Base-by-base conservation (phyloP, 2,113 vertebrate species). In the Athene cunicularia region DNA sequence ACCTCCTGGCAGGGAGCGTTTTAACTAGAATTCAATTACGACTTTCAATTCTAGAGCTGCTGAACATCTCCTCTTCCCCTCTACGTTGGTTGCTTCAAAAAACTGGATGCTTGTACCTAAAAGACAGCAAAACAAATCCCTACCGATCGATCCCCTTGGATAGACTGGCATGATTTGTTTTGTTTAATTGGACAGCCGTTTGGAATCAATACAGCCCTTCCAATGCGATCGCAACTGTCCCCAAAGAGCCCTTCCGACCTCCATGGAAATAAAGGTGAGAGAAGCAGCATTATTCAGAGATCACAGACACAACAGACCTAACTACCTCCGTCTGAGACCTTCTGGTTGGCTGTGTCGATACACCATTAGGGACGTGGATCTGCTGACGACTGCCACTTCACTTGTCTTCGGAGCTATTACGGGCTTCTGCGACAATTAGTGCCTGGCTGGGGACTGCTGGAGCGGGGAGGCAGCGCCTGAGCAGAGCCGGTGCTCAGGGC, bases 21-120 rank as follows among this genome's bases (percentile, higher is more conserved):
- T 50, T 3, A 81, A 45, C 50, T 66, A 2, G 1, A 52, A 52
- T 85, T 74, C 8, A 88, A 56, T 4, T 30, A n/a, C 2, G 0
- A 11, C 26, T 62, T 17, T 26, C 70, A 23, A 1, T 55, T 90
- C 64, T 35, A 63, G 74, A 66, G 79, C 70, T 74, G 80, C 83
- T 60, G 56, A 81, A 22, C 23, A 45, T 45, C 43, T 30, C 17
- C 55, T 62, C 72, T 28, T 52, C 50, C n/a, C 37, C 80, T 86
- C 41, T 28, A 0, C 58, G 3, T 8, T 11, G 50, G 28, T 6
- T 75, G 45, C 41, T 56, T 59, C 1, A 0, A 33, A 12, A 84
- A 52, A n/a, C 4, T 14, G 49, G 24, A 32, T 49, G 56, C 33
- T 56, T 14, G 39, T 73, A 77, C 56, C 68, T 53, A 4, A 62